phyloP scores from a whole-genome alignment of 2,113 vertebrate genomes.

The Mirza zaza region DNA sequence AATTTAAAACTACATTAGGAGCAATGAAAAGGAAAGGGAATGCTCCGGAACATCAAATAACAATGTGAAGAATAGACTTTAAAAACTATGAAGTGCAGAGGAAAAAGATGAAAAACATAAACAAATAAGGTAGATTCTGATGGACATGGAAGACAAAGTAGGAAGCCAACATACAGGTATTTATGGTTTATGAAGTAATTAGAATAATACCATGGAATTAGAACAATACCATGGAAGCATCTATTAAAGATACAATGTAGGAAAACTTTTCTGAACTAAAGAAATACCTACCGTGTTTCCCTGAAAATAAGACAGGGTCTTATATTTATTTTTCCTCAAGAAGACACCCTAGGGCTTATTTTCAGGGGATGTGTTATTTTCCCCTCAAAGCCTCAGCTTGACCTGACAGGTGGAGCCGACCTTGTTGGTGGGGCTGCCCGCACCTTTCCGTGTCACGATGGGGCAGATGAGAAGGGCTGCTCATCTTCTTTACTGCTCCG shows the following conservation, averaged over 20 bases:
- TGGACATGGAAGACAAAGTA: background rate
- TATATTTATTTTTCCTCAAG: no score
- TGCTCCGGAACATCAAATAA: background rate
- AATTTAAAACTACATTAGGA: background rate
- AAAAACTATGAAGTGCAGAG: background rate
- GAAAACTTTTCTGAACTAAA: constrained; percentile 34
- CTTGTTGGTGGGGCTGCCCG: no score
- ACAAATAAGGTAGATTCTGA: background rate
- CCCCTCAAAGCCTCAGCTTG: no score
- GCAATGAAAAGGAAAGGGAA: background rate
- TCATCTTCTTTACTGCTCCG: no score
- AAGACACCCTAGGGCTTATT: no score
- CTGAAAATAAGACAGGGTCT: no score
- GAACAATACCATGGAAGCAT: background rate
- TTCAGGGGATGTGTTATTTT: no score
- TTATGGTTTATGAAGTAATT: background rate
- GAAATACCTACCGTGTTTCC: background rate
- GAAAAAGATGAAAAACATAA: background rate
- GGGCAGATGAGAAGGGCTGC: no score
- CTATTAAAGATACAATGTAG: background rate
- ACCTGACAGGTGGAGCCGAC: no score
- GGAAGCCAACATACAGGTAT: background rate
- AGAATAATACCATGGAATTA: background rate
- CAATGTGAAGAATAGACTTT: background rate
- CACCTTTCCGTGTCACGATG: no score